Base-by-base conservation (phyloP, 1,140 invertebrate species). In the Euura lappo region DNA sequence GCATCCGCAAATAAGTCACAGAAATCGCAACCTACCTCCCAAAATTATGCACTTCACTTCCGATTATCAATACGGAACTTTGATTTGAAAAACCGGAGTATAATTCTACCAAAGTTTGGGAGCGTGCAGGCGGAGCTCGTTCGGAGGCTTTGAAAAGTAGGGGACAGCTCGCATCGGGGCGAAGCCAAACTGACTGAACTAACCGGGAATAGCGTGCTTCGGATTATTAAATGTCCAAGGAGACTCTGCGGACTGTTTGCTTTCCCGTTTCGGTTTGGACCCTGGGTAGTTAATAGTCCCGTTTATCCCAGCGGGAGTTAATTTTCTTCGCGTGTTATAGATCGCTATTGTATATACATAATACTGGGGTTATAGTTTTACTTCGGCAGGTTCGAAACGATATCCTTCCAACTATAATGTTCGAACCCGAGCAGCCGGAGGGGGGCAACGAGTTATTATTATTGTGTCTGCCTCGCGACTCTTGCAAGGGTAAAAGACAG, bases 171-270 rank as follows among this genome's bases (percentile, higher is more conserved):
- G 51, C 28, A n/a, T 60, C 51, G 51, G 13, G 51, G 6, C 3
- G 51, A 60, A 28, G 28, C 28, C 28, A 28, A 60, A 60, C 51
- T 60, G 51, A 60, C 51, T 6, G 28, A 28, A 60, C 51, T 11
- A 60, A 60, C 51, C 51, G 51, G 51, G 51, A 60, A 60, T 60
- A 60, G 51, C 51, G 51, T 60, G 51, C 51, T 60, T 60, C 51
- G 4, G 51, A 60, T 60, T 60, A 60, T 60, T 60, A 60, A 60
- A 60, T 60, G 51, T 60, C 51, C 51, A 60, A 60, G 51, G 51
- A 60, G 51, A 60, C 51, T 8, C 8, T 6, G 51, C 13, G 8
- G 51, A 60, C 51, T 60, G 8, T 60, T 60, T 60, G 51, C 51
- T 60, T 11, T n/a, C 51, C 51, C 51, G 51, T 3, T 60, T 60